Percentiles rank a stretch among this genome's conserved stretches.
Conservation (phyloP, 2,888 invertebrate genomes). For the Tachina lurida region DNA sequence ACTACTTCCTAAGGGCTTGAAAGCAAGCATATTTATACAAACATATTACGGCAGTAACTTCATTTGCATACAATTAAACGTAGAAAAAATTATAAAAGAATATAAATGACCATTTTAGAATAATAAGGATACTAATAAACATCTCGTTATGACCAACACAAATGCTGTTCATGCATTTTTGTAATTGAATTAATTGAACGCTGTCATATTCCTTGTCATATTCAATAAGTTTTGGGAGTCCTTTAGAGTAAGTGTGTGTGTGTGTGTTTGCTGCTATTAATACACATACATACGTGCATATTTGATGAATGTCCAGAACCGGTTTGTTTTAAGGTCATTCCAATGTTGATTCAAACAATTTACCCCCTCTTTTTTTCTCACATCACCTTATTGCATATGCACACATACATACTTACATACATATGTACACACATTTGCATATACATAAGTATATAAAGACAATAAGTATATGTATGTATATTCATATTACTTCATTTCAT, state of each 20-base stretch:
- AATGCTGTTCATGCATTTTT: background rate
- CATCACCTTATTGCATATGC: constrained; percentile 32
- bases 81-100: constrained; percentile 5
- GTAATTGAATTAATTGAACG: constrained; percentile 20
- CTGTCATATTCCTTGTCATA: background rate
- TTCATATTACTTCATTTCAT: constrained; percentile 49
- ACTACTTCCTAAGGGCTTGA: constrained; percentile 16
- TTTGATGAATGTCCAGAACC: constrained; percentile 78
- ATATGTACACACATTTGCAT: background rate
- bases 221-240: background rate
- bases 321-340: constrained; percentile 74
- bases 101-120: constrained; percentile 55
- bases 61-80: constrained; percentile 53
- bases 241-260: background rate
- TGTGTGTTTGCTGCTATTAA: constrained; percentile 12
- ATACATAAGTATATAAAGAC: background rate
- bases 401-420: constrained; percentile 19
- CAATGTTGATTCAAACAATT: constrained; percentile 66
- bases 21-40: background rate
- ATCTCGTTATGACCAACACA: constrained; percentile 23
- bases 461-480: constrained; percentile 45
- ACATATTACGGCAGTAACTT: background rate
- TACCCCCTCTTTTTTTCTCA: constrained; percentile 70
- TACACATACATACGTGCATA: background rate
- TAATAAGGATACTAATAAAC: background rate